Evolutionary conservation across 2,797 vertebrate species (phyloP).

Genomic region (Petrocephalus sullivani): DNA sequence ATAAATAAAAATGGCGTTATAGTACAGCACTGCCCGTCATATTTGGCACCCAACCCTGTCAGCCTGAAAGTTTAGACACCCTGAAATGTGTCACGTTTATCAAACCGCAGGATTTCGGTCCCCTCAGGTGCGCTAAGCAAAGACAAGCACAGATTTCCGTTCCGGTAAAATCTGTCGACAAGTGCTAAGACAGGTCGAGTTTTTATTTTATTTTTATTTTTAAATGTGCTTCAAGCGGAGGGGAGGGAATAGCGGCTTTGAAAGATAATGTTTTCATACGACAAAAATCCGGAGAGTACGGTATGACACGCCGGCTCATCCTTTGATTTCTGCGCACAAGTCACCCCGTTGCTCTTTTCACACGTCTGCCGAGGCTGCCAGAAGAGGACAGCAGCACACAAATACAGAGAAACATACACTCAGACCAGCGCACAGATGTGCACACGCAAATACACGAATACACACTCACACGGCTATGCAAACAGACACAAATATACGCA

Average conservation of each 20-base stretch:
- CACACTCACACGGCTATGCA: neutral
- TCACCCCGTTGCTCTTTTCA: slow-evolving; percentile 41
- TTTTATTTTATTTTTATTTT: slow-evolving; percentile 33
- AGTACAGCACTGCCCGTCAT: neutral
- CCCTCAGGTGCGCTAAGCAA: slow-evolving; percentile 24
- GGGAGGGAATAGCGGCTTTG: slow-evolving; percentile 38
- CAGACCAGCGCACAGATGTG: neutral
- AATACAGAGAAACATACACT: neutral
- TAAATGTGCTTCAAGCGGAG: slow-evolving; percentile 33
- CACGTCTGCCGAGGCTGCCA: slow-evolving; percentile 47
- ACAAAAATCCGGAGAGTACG: slow-evolving; percentile 42
- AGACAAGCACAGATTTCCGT: slow-evolving; percentile 37
- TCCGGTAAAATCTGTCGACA: slow-evolving; percentile 45
- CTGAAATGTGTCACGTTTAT: slow-evolving; percentile 34
- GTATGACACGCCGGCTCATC: slow-evolving; percentile 48
- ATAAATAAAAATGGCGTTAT: neutral
- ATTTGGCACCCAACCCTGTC: neutral
- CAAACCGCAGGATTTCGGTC: neutral
- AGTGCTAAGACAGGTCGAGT: slow-evolving; percentile 57
- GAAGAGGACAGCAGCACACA: slow-evolving; percentile 16
- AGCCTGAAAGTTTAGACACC: slow-evolving; percentile 32
- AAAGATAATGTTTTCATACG: slow-evolving; percentile 47
- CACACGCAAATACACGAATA: neutral
- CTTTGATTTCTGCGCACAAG: slow-evolving; percentile 25
- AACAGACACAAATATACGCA: neutral